Evolutionary conservation across 2,888 invertebrate species (phyloP).

Genomic region (Drosophila emarginata): DNA sequence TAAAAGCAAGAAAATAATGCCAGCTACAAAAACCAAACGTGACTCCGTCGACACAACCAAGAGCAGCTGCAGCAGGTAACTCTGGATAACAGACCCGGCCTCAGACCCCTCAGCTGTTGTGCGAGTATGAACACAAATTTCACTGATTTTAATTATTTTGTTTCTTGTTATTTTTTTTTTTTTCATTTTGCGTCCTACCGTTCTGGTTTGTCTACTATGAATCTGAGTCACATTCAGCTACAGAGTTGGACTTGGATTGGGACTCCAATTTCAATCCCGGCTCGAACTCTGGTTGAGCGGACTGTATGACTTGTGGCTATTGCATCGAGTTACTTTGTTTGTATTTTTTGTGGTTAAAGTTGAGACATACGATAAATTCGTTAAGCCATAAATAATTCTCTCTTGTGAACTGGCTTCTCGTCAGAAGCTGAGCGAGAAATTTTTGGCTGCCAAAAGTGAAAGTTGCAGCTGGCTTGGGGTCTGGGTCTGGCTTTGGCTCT

Average conservation of each 20-base stretch:
- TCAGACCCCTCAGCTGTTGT: slow-evolving; percentile 11
- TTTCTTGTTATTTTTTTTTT: too few species aligned
- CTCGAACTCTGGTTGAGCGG: background rate
- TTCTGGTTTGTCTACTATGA: slow-evolving; percentile 61
- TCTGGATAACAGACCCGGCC: slow-evolving; percentile 28
- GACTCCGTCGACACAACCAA: slow-evolving; percentile 23
- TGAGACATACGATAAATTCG: slow-evolving; percentile 60
- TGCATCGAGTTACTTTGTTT: slow-evolving; percentile 22
- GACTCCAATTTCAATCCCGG: too few species aligned
- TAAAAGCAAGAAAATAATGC: slow-evolving; percentile 19
- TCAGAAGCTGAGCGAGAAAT: slow-evolving; percentile 76
- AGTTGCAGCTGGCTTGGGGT: slow-evolving; percentile 61
- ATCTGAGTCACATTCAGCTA: slow-evolving; percentile 9
- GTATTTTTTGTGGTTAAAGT: slow-evolving; percentile 61
- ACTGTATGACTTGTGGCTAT: slow-evolving; percentile 5
- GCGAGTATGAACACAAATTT: slow-evolving; percentile 40
- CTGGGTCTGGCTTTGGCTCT: slow-evolving; percentile 21
- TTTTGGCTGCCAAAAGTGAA: slow-evolving; percentile 78
- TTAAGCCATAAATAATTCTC: slow-evolving; percentile 74
- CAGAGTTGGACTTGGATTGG: background rate
- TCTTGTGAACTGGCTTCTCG: slow-evolving; percentile 56
- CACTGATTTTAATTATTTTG: slow-evolving; percentile 47
- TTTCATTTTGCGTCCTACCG: slow-evolving; percentile 47
- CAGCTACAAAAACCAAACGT: slow-evolving; percentile 36
- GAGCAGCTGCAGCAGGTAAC: slow-evolving; percentile 28